phyloP scores from a whole-genome alignment of 2,113 vertebrate species.

The Eleginops maclovinus region DNA sequence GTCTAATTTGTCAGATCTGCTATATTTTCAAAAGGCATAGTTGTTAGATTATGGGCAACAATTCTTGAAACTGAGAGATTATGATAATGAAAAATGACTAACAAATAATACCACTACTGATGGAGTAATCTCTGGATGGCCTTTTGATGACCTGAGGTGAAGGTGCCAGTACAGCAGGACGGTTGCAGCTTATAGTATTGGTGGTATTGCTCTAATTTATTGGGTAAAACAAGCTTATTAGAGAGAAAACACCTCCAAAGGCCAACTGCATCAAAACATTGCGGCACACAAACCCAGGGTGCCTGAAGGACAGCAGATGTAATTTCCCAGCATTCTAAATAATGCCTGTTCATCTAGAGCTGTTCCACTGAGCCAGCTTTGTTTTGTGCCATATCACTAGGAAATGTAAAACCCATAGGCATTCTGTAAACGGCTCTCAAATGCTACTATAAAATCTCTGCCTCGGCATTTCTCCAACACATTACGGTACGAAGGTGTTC shows the following conservation, averaged over 20 bases:
- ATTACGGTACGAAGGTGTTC: conserved; percentile 9
- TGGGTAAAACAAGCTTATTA: conserved; percentile 10
- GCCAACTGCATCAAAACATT: conserved; percentile 9
- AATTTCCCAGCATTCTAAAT: background rate
- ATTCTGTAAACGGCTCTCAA: background rate
- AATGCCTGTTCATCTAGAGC: conserved; percentile 15
- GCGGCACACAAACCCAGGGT: background rate
- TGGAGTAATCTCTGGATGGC: background rate
- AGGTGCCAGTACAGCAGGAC: background rate
- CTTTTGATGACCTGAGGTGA: background rate
- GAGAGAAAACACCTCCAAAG: background rate
- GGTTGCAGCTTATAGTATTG: background rate
- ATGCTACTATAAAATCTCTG: background rate
- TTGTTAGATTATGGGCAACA: background rate
- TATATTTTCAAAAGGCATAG: background rate
- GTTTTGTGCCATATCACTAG: conserved; percentile 4
- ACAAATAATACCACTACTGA: background rate
- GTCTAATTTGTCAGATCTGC: background rate
- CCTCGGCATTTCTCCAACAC: background rate
- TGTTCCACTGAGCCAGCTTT: conserved; percentile 19
- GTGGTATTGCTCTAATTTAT: background rate
- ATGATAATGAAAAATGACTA: background rate
- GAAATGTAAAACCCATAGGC: conserved; percentile 4
- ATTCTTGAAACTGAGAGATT: background rate
- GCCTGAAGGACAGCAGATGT: background rate